Conservation (phyloP, 2,113 vertebrate genomes). For the Actenoides hombroni region DNA sequence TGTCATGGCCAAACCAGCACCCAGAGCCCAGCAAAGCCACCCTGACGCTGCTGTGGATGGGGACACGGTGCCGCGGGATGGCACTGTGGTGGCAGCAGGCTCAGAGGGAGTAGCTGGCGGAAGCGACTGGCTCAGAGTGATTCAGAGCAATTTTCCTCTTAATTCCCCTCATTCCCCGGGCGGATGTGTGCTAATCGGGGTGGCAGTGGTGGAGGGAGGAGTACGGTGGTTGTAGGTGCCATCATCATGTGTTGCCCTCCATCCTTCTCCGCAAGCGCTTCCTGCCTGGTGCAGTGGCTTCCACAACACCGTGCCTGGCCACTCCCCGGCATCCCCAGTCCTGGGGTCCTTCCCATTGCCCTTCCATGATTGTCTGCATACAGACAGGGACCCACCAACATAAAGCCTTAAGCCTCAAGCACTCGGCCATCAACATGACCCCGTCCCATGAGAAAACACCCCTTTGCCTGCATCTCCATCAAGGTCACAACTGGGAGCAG, state of each 20-base stretch:
- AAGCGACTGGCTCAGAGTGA: background rate
- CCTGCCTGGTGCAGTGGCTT: background rate
- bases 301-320: rapidly evolving
- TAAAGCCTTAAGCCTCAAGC: background rate
- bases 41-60: background rate
- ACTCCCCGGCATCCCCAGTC: rapidly evolving
- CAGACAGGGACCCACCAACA: too few relatives aligned
- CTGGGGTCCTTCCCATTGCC: rapidly evolving
- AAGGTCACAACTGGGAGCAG: background rate
- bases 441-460: background rate
- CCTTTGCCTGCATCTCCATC: background rate
- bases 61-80: background rate
- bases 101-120: background rate
- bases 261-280: background rate
- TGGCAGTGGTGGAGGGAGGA: background rate
- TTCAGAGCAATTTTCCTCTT: slow-evolving; percentile 11
- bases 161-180: background rate
- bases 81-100: background rate
- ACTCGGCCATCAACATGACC: rapidly evolving
- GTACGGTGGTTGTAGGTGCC: background rate
- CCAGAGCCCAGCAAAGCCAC: background rate
- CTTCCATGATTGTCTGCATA: rapidly evolving
- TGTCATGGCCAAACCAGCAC: rapidly evolving
- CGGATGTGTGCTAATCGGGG: background rate
- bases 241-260: background rate